These are phyloP conservation scores for Marisa cornuarietis DNA, from an alignment of 1,140 invertebrate species.

Conservation along the genomic window DNA sequence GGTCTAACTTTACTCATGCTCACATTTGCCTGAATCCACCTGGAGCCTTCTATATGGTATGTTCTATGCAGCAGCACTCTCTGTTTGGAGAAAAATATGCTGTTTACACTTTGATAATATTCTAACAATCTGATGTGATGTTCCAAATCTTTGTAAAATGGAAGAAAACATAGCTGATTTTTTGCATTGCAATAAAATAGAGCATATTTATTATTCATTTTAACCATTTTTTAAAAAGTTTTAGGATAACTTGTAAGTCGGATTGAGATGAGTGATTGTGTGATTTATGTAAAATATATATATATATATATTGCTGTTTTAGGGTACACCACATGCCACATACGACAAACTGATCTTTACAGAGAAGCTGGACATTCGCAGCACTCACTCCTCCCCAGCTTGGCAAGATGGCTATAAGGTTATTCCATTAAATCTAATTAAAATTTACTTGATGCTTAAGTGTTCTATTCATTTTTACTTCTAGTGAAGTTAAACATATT, in stretches of 20 bases:
- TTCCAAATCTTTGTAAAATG: too few species aligned
- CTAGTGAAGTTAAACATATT: neutral
- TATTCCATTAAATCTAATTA: neutral
- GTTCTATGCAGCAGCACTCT: constrained; percentile 5
- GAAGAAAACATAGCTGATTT: too few species aligned
- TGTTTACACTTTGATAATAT: too few species aligned
- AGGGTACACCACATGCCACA: constrained; percentile 59
- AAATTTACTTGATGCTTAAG: neutral
- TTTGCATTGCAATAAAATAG: too few species aligned
- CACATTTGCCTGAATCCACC: constrained; percentile 62
- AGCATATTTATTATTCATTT: too few species aligned
- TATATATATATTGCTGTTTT: constrained; percentile 1
- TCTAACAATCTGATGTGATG: too few species aligned
- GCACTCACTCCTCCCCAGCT: constrained; percentile 57
- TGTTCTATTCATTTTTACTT: neutral
- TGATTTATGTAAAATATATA: too few species aligned
- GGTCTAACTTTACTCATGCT: constrained; percentile 60
- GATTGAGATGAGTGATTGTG: too few species aligned
- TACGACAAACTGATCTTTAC: constrained; percentile 62
- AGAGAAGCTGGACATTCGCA: constrained; percentile 52
- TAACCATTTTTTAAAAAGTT: too few species aligned
- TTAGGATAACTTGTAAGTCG: too few species aligned
- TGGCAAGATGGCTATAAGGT: constrained; percentile 64
- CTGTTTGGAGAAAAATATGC: too few species aligned
- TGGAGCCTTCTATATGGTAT: constrained; percentile 62